phyloP scores from a whole-genome alignment of 2,797 vertebrate genomes.

The Muscicapa comitata region DNA sequence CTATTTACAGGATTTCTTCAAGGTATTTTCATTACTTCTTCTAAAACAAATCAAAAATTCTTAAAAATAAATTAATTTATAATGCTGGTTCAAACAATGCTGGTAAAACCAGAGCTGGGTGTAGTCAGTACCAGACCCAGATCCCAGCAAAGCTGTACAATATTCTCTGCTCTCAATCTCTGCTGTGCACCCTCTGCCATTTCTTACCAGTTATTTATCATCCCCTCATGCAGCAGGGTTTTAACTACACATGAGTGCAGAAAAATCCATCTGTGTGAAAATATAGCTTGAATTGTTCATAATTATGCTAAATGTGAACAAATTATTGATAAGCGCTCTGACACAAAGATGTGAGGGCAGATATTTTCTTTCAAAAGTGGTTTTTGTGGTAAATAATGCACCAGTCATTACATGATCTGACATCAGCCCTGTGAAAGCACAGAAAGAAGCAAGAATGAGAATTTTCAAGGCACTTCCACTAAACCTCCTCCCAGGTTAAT shows the following conservation, averaged over 20 bases:
- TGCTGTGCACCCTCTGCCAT: neutral
- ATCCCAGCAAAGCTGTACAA: neutral
- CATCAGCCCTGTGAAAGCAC: neutral
- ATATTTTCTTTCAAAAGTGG: neutral
- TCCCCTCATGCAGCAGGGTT: neutral
- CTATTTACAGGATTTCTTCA: neutral
- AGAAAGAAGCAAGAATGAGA: neutral
- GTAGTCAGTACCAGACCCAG: neutral
- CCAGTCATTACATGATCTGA: neutral
- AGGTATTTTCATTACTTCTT: neutral
- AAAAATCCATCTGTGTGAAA: neutral
- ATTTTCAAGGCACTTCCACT: neutral
- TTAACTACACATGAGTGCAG: neutral
- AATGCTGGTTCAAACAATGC: neutral
- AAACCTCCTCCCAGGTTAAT: neutral
- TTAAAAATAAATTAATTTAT: neutral
- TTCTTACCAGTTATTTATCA: neutral
- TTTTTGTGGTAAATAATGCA: neutral
- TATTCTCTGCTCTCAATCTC: neutral
- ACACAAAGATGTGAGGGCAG: neutral
- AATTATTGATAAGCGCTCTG: neutral
- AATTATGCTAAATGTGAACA: neutral
- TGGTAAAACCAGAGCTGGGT: neutral
- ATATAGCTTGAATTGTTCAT: neutral
- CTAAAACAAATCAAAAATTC: neutral